Percentiles rank a stretch among this genome's conserved stretches.
Conservation (phyloP, 1,140 invertebrate genomes). For the Popillia japonica region DNA sequence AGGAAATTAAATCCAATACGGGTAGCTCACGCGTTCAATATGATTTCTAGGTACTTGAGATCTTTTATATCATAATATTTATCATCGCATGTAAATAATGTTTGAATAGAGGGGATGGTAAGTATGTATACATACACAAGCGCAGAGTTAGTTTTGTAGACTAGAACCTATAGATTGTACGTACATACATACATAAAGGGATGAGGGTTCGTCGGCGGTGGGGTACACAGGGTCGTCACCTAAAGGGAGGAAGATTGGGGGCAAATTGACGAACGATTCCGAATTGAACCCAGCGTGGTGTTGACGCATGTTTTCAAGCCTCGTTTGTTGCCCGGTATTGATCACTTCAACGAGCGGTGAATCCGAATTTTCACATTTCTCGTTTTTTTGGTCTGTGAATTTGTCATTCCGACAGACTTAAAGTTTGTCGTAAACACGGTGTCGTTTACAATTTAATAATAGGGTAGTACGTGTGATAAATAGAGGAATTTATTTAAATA, state of each 20-base stretch:
- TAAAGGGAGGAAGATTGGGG: constrained; percentile 32
- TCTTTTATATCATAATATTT: constrained; percentile 57
- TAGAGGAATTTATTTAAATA: too few species aligned
- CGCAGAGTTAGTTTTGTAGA: not conserved
- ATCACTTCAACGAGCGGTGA: constrained; percentile 50
- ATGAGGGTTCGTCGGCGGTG: not conserved
- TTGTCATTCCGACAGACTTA: constrained; percentile 11
- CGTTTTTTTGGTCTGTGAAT: not conserved
- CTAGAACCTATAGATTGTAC: not conserved
- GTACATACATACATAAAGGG: not conserved
- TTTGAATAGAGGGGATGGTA: constrained; percentile 45
- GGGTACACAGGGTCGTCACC: constrained; percentile 32
- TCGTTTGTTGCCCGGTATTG: constrained; percentile 55
- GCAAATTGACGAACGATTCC: constrained; percentile 40
- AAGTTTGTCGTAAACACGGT: constrained; percentile 13
- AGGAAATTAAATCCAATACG: constrained; percentile 32
- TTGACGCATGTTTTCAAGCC: constrained; percentile 59
- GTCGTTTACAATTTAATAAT: too few species aligned
- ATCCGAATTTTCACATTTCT: constrained; percentile 45
- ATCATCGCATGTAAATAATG: constrained; percentile 55
- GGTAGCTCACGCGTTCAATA: constrained; percentile 17
- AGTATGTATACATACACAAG: not conserved
- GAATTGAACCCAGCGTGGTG: constrained; percentile 47
- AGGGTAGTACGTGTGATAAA: too few species aligned
- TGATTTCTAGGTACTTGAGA: constrained; percentile 44